phyloP scores from a whole-genome alignment of 1,140 invertebrate species.

The Euura saliciscinereae region DNA sequence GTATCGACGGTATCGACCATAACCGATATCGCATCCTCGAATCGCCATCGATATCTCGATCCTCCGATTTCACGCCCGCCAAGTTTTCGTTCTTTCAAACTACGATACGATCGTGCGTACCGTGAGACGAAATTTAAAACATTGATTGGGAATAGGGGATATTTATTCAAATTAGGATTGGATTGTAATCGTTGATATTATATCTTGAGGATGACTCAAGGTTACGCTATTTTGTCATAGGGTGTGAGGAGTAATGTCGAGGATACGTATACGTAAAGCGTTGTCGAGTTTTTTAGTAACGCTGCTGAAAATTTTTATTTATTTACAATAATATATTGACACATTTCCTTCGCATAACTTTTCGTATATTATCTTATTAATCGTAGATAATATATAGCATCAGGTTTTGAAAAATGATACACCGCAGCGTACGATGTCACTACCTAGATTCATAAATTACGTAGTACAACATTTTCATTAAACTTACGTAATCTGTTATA shows the following conservation, averaged over 20 bases:
- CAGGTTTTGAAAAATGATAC: constrained; percentile 10
- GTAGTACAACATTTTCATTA: too few species aligned
- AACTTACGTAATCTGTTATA: constrained; percentile 25
- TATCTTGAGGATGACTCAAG: too few species aligned
- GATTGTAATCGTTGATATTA: too few species aligned
- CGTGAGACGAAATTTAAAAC: not conserved
- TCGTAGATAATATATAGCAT: too few species aligned
- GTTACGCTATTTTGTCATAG: too few species aligned
- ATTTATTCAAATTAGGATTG: too few species aligned
- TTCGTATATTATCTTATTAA: not conserved
- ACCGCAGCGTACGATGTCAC: constrained; percentile 19
- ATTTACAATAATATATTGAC: constrained; percentile 46
- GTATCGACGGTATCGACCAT: too few species aligned
- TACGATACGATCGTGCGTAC: not conserved
- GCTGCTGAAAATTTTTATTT: constrained; percentile 39
- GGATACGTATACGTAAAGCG: not conserved
- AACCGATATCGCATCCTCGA: too few species aligned
- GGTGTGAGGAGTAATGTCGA: not conserved
- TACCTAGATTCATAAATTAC: too few species aligned
- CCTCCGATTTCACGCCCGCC: too few species aligned
- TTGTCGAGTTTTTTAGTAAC: constrained; percentile 24
- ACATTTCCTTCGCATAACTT: constrained; percentile 32
- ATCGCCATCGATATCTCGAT: too few species aligned
- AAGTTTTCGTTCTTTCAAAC: too few species aligned
- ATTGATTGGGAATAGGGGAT: not conserved